Conservation (phyloP, 2,113 vertebrate genomes). For the Tympanuchus pallidicinctus region DNA sequence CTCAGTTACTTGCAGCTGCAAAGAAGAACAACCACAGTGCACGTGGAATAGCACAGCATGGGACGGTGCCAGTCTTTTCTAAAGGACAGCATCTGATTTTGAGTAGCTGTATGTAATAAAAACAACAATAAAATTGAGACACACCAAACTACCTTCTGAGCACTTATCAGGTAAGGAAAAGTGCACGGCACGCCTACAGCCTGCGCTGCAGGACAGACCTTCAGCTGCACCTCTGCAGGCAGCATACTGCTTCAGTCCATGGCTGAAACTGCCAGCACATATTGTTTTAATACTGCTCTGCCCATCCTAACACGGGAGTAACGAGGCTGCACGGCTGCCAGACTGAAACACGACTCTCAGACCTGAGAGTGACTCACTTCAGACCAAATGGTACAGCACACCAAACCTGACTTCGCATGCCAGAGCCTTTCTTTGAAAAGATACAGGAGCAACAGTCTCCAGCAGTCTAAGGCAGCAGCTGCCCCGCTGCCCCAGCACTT, state of each 20-base stretch:
- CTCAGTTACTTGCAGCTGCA: background rate
- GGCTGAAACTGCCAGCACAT: background rate
- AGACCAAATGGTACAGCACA: conserved; percentile 36
- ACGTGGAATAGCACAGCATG: background rate
- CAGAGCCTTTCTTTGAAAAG: conserved; percentile 24
- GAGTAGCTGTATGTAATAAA: conserved; percentile 5
- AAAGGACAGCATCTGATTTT: background rate
- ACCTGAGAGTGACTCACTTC: conserved; percentile 42
- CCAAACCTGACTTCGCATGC: conserved; percentile 12
- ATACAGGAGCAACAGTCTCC: background rate
- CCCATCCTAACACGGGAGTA: background rate
- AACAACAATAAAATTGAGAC: background rate
- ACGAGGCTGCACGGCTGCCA: conserved; percentile 39
- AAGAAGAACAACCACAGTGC: background rate
- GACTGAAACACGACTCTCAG: conserved; percentile 62
- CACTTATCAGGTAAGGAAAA: conserved; percentile 20
- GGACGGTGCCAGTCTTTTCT: background rate
- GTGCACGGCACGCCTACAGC: background rate
- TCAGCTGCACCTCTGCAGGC: background rate
- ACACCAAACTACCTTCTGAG: background rate
- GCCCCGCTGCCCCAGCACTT: background rate
- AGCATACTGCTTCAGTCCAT: background rate
- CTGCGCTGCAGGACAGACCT: background rate
- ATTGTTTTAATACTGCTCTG: conserved; percentile 16
- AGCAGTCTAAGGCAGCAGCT: background rate